These are phyloP conservation scores for Branchellion lobata DNA, from an alignment of 2,888 invertebrate species.

Conservation along the genomic window DNA sequence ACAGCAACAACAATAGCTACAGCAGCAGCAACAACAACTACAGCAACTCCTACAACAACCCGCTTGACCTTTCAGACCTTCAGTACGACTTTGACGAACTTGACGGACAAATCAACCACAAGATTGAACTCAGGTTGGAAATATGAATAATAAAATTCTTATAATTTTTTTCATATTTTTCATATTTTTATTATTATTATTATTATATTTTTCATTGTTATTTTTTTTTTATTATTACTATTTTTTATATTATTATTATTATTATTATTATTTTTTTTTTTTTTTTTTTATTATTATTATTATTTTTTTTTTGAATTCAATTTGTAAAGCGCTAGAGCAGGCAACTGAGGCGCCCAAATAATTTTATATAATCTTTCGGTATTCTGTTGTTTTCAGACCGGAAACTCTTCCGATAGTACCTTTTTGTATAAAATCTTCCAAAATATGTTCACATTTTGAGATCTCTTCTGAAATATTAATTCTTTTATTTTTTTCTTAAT, in stretches of 20 bases:
- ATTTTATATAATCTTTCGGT: no score
- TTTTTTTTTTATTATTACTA: conserved; percentile 15
- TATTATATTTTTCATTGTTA: not conserved
- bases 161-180: not conserved
- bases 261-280: not conserved
- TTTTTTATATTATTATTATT: not conserved
- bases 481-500: not conserved
- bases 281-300: not conserved
- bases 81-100: conserved; percentile 1
- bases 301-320: not conserved
- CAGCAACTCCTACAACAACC: not conserved
- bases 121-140: not conserved
- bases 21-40: not conserved
- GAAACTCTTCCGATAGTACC: no score
- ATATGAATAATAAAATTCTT: no score
- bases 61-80: not conserved
- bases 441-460: no score
- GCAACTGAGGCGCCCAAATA: no score
- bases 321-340: no score
- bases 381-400: no score
- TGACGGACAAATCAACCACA: not conserved
- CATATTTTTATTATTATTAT: no score
- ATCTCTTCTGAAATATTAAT: no score
- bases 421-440: no score
- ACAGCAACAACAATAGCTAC: not conserved